Evolutionary conservation across 2,113 vertebrate genomes (phyloP), one percentile per base, ranked within the genome.

Genomic region (Rattus rattus): DNA sequence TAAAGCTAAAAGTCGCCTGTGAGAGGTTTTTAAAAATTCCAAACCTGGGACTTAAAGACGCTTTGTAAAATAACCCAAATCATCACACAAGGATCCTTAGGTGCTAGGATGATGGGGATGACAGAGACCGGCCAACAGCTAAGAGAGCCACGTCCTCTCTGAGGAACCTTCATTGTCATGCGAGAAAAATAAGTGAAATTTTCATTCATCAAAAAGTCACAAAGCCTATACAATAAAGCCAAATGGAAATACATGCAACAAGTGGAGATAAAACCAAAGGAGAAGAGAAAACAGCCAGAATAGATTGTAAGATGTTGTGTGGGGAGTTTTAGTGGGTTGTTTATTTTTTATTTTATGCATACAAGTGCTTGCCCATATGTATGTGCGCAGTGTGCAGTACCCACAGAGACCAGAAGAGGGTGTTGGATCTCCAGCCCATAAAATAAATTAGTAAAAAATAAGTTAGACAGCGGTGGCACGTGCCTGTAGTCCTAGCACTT

Each of bases 301-400:
- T 49, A 75, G 49, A 54, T n/a, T 72, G n/a, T 72, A 72, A 19
- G 36, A 72, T 72, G 7, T 17, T 72, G 7, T 77, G 75, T 16
- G 43, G 14, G 5, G 52, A 10, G 52, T 52, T 52, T 52, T 52
- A 1, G 5, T 5, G 47, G 2, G 49, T 7, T 28, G 0, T 7
- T 13, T 24, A 10, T 12, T 56, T 24, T 81, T 59, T 59, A 81
- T 36, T 76, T 56, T 56, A 56, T 24, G 52, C n/a, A n/a, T n/a
- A 14, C 11, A 2, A 81, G 79, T 81, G 79, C 36, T 81, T 59
- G 33, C 20, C 11, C 39, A 20, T 59, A 14, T 81, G 20, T 81
- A 7, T 59, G 54, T 59, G 36, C 26, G 77, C 9, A 81, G 10
- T 56, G 33, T 81, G 33, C 52, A 56, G 36, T 83, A 20, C 54